Evolutionary conservation across 2,113 vertebrate genomes (phyloP).

Genomic region (Sebastes fasciatus): DNA sequence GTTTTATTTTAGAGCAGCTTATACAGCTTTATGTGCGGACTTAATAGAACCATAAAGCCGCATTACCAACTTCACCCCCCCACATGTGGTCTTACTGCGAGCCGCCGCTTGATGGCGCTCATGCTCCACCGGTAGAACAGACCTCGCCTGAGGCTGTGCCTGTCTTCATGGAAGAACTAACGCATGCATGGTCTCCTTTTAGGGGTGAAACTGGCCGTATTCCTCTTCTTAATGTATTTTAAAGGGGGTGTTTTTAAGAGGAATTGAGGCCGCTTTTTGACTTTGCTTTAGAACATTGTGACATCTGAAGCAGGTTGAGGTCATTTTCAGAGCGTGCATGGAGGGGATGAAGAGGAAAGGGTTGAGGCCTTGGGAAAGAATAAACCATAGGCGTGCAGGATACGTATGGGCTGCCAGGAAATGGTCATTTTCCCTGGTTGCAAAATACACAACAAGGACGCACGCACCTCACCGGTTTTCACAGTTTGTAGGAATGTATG

Average conservation of each 20-base stretch:
- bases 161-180: neutral
- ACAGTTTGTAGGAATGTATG: too few relatives aligned
- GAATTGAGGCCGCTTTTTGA: neutral
- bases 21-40: conserved; percentile 62
- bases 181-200: neutral
- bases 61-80: neutral
- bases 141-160: neutral
- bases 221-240: conserved; percentile 9
- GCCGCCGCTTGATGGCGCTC: conserved; percentile 87
- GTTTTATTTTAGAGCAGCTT: conserved; percentile 66
- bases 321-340: neutral
- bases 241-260: conserved; percentile 18
- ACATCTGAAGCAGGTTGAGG: neutral
- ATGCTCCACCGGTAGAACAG: conserved; percentile 84
- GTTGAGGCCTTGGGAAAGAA: conserved; percentile 53
- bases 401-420: conserved; percentile 51
- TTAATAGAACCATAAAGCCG: conserved; percentile 74
- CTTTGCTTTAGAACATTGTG: conserved; percentile 24
- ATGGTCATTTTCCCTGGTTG: conserved; percentile 37
- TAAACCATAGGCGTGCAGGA: conserved; percentile 44
- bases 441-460: conserved; percentile 37
- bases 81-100: neutral
- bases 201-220: conserved; percentile 6
- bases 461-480: neutral
- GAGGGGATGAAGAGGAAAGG: conserved; percentile 35